Base-by-base conservation (phyloP, 23 tunicate species). In the Styela plicata region DNA sequence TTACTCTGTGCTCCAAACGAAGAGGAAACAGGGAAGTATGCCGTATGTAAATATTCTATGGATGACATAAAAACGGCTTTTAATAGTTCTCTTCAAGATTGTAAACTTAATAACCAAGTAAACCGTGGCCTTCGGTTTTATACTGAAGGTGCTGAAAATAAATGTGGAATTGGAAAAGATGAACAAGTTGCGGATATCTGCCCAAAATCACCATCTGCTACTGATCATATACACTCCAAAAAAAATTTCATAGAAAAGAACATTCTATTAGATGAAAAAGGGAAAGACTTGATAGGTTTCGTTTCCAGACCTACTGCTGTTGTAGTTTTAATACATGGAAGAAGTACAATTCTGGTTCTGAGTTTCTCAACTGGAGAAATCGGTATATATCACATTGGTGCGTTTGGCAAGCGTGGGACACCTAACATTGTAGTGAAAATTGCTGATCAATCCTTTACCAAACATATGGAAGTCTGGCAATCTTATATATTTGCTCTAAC, bases 11-110 rank as follows among this genome's bases (percentile, higher is more conserved):
- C 25, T 7, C 27, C 21, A 13, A 0, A 36, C 0, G 64, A 76
- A 21, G 26, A 24, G 20, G 7, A 71, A 34, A 18, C 77, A 21
- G 65, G 44, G 22, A 27, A 29, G 24, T 76, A 24, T 53, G 77
- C 77, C 77, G 64, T 76, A 52, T 76, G 81, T 57, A 44, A 20
- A 24, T 76, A 76, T 44, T 53, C 52, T 18, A 76, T 76, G 81
- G 10, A 17, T 17, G 81, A 76, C 18, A 17, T 76, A 33, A 29
- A 76, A 7, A 27, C 32, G 16, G 30, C 30, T 36, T 76, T 76
- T 53, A 18, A 44, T 53, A 27, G 17, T 18, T n/a, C 28, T 17
- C 18, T 76, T 1, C 26, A 36, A 20, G 24, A 24, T 13, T 76
- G 81, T 26, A 33, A 31, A 17, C n/a, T n/a, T n/a, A 5, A 7